A percentile compares a stretch with the other conserved stretches of the same genome.
These are phyloP conservation scores for Apotomis turbidana DNA, from an alignment of 2,888 invertebrate genomes.

Conservation along the genomic window DNA sequence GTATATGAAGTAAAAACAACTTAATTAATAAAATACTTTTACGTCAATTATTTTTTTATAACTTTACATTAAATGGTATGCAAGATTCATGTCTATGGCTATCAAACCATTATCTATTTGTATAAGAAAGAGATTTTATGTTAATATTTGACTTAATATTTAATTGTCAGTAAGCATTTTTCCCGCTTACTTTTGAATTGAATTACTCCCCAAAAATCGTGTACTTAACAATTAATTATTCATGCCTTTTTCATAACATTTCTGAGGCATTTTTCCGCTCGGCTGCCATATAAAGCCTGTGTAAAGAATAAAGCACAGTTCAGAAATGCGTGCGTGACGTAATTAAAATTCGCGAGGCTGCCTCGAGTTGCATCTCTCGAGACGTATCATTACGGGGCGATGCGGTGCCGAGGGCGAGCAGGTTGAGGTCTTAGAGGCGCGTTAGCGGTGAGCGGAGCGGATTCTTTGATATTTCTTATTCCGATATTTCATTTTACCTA, in stretches of 20 bases:
- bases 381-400: constrained; percentile 78
- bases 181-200: neutral
- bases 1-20: no score
- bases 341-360: constrained; percentile 68
- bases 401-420: constrained; percentile 61
- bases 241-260: constrained; percentile 4
- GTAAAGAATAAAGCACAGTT: constrained; percentile 38
- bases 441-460: constrained; percentile 39
- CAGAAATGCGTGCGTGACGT: constrained; percentile 57
- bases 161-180: neutral
- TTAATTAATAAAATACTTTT: no score
- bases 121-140: no score
- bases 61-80: no score
- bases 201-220: neutral
- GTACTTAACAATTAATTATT: constrained; percentile 3
- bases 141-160: neutral
- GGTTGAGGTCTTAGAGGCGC: constrained; percentile 45
- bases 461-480: no score
- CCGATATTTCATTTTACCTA: no score
- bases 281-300: constrained; percentile 17
- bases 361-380: constrained; percentile 71
- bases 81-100: no score
- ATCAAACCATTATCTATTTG: no score
- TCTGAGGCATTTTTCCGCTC: neutral
- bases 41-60: no score